Percentiles rank a stretch among this genome's conserved stretches.
phyloP scores from a whole-genome alignment of 2,888 invertebrate species.

The Anticlea derivata region DNA sequence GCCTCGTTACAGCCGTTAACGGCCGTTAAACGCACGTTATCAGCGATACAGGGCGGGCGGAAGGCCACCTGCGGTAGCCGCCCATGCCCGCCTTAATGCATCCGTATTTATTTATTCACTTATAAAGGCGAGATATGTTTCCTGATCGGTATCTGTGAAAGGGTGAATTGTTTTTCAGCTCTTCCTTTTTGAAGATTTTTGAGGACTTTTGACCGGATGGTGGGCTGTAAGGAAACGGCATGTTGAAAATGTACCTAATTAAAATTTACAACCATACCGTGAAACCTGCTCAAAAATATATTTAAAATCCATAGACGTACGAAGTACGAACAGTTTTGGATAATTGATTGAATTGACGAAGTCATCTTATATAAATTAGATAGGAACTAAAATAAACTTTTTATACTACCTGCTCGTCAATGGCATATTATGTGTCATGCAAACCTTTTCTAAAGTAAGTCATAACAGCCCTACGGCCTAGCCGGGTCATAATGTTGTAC shows the following conservation, averaged over 20 bases:
- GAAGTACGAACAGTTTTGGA: no score
- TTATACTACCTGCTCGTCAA: no score
- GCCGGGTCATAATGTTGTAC: no score
- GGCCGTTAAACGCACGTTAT: conserved; percentile 60
- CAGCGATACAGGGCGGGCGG: conserved; percentile 75
- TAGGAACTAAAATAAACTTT: no score
- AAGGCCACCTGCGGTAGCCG: conserved; percentile 74
- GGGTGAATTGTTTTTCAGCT: conserved; percentile 37
- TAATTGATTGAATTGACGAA: no score
- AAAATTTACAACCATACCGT: conserved; percentile 3
- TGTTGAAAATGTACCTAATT: conserved; percentile 12
- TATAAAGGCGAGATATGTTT: conserved; percentile 66
- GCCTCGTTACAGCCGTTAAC: conserved; percentile 76
- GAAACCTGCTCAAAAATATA: no score
- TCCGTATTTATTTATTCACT: conserved; percentile 80
- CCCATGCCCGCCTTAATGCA: conserved; percentile 75
- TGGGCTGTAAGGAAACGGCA: conserved; percentile 1
- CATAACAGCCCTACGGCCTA: no score
- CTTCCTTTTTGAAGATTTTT: conserved; percentile 28
- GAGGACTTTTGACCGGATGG: conserved; percentile 13
- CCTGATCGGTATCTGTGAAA: conserved; percentile 63
- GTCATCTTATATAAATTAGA: no score
- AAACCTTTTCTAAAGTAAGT: no score
- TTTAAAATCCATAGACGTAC: no score
- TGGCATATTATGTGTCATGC: no score